These are phyloP conservation scores for Drosophila fuyamai DNA, from an alignment of 1,140 invertebrate genomes.

Conservation along the genomic window DNA sequence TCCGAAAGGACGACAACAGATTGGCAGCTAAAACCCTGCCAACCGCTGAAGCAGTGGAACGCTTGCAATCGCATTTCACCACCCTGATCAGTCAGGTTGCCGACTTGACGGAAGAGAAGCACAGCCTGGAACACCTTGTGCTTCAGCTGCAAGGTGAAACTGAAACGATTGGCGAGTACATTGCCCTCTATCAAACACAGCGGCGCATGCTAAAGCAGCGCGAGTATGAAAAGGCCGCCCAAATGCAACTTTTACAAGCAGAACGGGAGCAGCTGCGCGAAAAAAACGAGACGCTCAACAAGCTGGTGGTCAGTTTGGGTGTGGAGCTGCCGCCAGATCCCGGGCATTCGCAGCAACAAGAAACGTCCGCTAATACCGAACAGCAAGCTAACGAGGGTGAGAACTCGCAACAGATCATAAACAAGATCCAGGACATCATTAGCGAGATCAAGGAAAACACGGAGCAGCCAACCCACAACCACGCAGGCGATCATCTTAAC, in stretches of 20 bases:
- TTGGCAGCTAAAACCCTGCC: slow-evolving; percentile 52
- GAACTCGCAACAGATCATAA: slow-evolving; percentile 86
- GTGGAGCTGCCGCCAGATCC: slow-evolving; percentile 48
- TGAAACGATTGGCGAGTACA: slow-evolving; percentile 98
- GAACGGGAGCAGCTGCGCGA: slow-evolving; percentile 92
- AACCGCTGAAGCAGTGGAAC: slow-evolving; percentile 88
- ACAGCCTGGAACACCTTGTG: slow-evolving; percentile 95
- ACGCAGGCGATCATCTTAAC: slow-evolving; percentile 91
- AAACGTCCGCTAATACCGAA: neutral
- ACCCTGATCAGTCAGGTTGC: slow-evolving; percentile 95
- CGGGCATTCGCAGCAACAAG: slow-evolving; percentile 10
- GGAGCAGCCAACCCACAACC: slow-evolving; percentile 77
- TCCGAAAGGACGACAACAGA: slow-evolving; percentile 11
- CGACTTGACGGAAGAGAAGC: slow-evolving; percentile 95
- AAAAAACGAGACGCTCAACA: slow-evolving; percentile 91
- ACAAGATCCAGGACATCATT: slow-evolving; percentile 91
- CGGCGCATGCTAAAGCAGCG: slow-evolving; percentile 92
- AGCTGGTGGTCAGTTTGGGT: slow-evolving; percentile 88
- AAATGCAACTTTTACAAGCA: slow-evolving; percentile 90
- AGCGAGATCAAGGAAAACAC: slow-evolving; percentile 92
- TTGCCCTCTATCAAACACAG: slow-evolving; percentile 96
- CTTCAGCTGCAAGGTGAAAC: slow-evolving; percentile 97
- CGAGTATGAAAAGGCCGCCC: slow-evolving; percentile 93
- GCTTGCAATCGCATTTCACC: slow-evolving; percentile 93
- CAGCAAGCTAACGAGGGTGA: slow-evolving; percentile 26